A percentile compares a stretch with the other conserved stretches of the same genome.
These are phyloP conservation scores for Plebejus argus DNA, from an alignment of 2,888 invertebrate species.

Conservation along the genomic window DNA sequence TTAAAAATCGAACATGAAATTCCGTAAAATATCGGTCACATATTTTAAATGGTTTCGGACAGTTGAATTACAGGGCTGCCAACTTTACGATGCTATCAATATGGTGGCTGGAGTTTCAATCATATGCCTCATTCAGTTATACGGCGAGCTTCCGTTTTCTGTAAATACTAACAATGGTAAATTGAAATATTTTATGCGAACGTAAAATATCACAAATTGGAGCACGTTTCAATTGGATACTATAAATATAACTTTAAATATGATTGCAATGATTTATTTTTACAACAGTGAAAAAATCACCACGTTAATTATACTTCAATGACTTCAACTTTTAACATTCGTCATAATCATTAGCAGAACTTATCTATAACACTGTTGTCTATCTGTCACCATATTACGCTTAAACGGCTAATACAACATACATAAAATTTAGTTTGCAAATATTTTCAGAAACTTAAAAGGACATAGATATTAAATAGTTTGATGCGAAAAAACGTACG, in stretches of 20 bases:
- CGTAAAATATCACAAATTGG: conserved; percentile 4
- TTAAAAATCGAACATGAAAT: not conserved
- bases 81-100: conserved; percentile 1
- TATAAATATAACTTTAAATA: not conserved
- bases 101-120: not conserved
- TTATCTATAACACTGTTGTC: not conserved
- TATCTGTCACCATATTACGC: too few species aligned
- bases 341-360: not conserved
- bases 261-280: not conserved
- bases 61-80: conserved; percentile 23
- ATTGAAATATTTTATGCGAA: conserved; percentile 14
- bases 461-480: too few species aligned
- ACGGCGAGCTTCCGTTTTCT: conserved; percentile 15
- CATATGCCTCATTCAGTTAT: conserved; percentile 17
- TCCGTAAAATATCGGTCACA: not conserved
- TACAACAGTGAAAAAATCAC: not conserved
- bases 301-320: too few species aligned
- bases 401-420: too few species aligned
- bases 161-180: conserved; percentile 8
- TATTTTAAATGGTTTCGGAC: conserved; percentile 20
- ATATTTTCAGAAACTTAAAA: too few species aligned
- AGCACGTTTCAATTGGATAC: not conserved
- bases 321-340: not conserved
- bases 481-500: too few species aligned
- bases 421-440: too few species aligned